These are phyloP conservation scores for Drosophila baimaii DNA, from an alignment of 1,140 invertebrate species.

Conservation along the genomic window DNA sequence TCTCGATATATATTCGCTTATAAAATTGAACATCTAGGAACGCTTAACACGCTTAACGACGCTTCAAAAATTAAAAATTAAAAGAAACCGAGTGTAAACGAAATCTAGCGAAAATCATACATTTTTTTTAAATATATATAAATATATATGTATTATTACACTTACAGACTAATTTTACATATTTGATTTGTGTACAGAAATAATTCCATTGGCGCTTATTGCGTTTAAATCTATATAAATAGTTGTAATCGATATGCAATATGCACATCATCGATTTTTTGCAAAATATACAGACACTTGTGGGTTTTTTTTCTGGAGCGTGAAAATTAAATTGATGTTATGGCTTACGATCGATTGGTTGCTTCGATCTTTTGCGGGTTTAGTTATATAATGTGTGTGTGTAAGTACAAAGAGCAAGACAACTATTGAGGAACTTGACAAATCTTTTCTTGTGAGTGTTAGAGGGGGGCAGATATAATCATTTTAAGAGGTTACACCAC, in stretches of 20 bases:
- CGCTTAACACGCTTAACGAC: conserved; percentile 43
- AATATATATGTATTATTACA: conserved; percentile 30
- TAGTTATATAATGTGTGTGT: background rate
- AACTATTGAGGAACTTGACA: conserved; percentile 43
- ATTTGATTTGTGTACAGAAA: conserved; percentile 52
- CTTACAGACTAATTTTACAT: conserved; percentile 30
- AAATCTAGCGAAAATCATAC: conserved; percentile 24
- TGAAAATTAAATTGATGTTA: conserved; percentile 1
- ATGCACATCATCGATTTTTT: conserved; percentile 1
- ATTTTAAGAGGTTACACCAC: too few species aligned
- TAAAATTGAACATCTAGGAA: conserved; percentile 60
- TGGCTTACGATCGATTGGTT: conserved; percentile 24
- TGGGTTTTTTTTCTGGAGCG: background rate
- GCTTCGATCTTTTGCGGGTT: conserved; percentile 6
- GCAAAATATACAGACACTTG: conserved; percentile 6
- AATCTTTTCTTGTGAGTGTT: conserved; percentile 10
- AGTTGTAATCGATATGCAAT: conserved; percentile 39
- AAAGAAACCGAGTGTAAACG: conserved; percentile 7
- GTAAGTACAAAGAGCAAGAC: conserved; percentile 37
- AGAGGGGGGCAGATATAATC: too few species aligned
- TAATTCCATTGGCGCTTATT: conserved; percentile 30
- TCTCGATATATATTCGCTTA: conserved; percentile 3
- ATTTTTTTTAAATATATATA: conserved; percentile 7
- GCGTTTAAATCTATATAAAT: conserved; percentile 33
- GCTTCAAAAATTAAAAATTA: too few species aligned